Conservation (phyloP, 23 tunicate genomes). For the Clavelina lepadiformis region DNA sequence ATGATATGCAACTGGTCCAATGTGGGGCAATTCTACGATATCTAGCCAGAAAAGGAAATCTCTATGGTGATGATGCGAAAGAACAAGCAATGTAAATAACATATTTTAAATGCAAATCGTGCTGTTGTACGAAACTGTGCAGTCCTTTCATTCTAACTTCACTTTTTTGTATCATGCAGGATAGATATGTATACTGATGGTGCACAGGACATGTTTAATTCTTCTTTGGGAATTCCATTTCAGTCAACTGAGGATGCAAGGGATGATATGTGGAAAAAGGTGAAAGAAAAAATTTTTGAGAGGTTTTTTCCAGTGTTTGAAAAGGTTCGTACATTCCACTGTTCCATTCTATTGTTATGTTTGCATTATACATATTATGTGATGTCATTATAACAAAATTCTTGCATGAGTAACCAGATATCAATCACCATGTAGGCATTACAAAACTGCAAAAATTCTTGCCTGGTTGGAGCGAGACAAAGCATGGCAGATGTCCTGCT, state of each 20-base stretch:
- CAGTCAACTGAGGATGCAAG: slow-evolving; percentile 8
- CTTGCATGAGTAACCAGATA: too few relatives aligned
- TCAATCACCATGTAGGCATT: too few relatives aligned
- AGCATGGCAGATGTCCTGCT: slow-evolving; percentile 22
- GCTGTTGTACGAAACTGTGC: background rate
- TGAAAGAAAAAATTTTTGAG: background rate
- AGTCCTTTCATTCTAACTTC: background rate
- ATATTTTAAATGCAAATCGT: background rate
- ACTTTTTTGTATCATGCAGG: slow-evolving; percentile 2
- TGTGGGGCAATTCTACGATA: slow-evolving; percentile 26
- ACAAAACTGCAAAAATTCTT: too few relatives aligned
- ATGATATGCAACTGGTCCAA: slow-evolving; percentile 27
- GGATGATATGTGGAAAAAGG: background rate
- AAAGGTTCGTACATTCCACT: slow-evolving; percentile 17
- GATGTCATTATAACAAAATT: too few relatives aligned
- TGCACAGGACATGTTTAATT: slow-evolving; percentile 1
- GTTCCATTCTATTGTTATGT: too few relatives aligned
- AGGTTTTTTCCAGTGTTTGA: slow-evolving; percentile 16
- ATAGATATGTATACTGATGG: slow-evolving; percentile 21
- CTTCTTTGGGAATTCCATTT: background rate
- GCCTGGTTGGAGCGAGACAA: too few relatives aligned
- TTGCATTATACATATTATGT: too few relatives aligned
- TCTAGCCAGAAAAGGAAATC: slow-evolving; percentile 22
- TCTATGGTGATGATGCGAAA: slow-evolving; percentile 14
- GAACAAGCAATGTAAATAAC: slow-evolving; percentile 4